Base-by-base conservation (phyloP, 2,888 invertebrate species). In the Drosophila neotestacea region DNA sequence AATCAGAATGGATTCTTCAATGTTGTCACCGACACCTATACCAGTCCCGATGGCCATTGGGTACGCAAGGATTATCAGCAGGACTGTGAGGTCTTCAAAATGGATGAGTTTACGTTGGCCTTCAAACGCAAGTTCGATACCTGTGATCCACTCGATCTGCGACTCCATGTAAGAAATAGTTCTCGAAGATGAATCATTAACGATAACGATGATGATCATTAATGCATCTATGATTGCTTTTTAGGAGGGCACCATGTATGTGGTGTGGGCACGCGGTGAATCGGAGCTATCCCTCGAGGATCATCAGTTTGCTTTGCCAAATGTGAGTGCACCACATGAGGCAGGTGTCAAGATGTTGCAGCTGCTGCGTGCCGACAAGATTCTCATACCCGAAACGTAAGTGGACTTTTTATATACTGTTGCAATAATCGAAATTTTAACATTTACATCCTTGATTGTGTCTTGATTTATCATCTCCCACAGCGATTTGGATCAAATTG, bases 191-290 rank as follows among this genome's bases (percentile, higher is more conserved):
- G 34, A 34, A 34, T 34, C 34, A 1, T 34, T 34, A 30, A 6
- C 5, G 38, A 1, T 11, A 51, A 36, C 0, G 22, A 22, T 22
- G 13, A 11, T 30, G 30, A 6, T 30, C 30, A 30, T 22, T 6
- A 4, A 50, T 32, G 10, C 11, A 16, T 34, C 2, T 30, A 11
- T 7, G 4, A 0, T 27, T n/a, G 1, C 16, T 0, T 84, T 88
- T 4, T 88, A 98, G 97, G 96, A 97, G 91, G 98, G 97, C 28
- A 98, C 98, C 32, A 96, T 97, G 67, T 97, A 98, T 91, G 92
- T 98, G 4, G 94, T 97, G 1, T 98, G 97, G 97, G 95, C 96
- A 0, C 94, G 95, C 76, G 98, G 97, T 0, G 92, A 93, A n/a
- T 96, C 96, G 63, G 96, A 95, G 28, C 91, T 97, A 7, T 79